Conservation (phyloP, 2,113 vertebrate species). For the Callorhinus ursinus region DNA sequence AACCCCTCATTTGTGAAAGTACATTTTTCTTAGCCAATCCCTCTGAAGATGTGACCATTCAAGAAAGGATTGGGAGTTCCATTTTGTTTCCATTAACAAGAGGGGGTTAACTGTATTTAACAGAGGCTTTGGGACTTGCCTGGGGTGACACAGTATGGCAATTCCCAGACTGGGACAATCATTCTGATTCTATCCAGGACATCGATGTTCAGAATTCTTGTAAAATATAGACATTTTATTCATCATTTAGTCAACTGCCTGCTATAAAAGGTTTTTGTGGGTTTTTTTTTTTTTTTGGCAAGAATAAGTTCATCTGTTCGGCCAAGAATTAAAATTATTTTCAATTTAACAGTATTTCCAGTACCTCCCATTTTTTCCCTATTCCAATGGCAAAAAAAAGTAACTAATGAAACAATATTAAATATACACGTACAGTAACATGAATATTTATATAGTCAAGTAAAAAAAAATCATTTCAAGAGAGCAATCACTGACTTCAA, state of each 20-base stretch:
- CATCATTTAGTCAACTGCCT: not conserved
- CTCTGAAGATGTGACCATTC: not conserved
- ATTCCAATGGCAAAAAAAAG: not conserved
- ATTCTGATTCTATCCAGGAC: not conserved
- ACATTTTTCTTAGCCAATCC: not conserved
- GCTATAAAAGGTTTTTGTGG: not conserved
- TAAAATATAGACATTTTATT: not conserved
- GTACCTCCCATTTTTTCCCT: not conserved
- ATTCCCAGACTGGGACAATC: not conserved
- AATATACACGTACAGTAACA: not conserved
- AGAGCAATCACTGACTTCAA: slow-evolving; percentile 44
- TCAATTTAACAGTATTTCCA: slow-evolving; percentile 8
- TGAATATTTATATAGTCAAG: slow-evolving; percentile 44
- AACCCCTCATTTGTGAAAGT: not conserved
- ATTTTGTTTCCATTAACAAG: not conserved
- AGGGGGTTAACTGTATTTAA: not conserved
- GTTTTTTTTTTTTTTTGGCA: not conserved
- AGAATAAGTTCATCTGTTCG: not conserved
- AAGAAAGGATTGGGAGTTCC: not conserved
- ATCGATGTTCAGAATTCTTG: not conserved
- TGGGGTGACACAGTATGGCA: not conserved
- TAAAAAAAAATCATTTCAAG: slow-evolving; percentile 48
- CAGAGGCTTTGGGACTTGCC: not conserved
- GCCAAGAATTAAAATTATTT: slow-evolving; percentile 36
- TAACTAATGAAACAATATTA: not conserved